Conservation (phyloP, 2,888 invertebrate species). For the Vesta saturnalis region DNA sequence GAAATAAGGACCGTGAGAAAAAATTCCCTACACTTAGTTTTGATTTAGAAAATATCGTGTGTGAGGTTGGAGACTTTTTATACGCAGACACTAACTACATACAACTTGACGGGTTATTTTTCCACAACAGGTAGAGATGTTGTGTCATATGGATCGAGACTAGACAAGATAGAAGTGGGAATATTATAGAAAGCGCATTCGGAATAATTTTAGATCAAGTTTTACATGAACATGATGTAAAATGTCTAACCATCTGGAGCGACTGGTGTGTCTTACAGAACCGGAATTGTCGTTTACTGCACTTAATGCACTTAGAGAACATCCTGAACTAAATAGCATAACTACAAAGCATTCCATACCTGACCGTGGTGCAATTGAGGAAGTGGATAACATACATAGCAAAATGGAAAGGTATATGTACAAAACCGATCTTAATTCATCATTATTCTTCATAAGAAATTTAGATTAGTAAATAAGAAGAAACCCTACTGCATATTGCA, state of each 20-base stretch:
- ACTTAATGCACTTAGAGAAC: conserved; percentile 25
- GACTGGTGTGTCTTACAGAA: conserved; percentile 41
- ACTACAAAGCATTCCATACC: conserved; percentile 45
- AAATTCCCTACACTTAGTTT: conserved; percentile 10
- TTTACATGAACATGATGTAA: conserved; percentile 36
- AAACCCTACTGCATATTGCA: no score
- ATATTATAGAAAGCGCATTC: conserved; percentile 44
- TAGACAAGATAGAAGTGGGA: conserved; percentile 35
- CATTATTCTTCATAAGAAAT: neutral
- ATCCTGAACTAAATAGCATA: conserved; percentile 34
- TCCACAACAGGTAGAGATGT: conserved; percentile 15
- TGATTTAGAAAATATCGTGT: conserved; percentile 44
- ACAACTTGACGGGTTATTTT: conserved; percentile 47
- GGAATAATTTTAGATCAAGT: conserved; percentile 43
- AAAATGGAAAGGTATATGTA: conserved; percentile 23
- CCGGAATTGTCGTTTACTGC: conserved; percentile 35
- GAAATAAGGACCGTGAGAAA: neutral
- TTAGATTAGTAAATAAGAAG: conserved; percentile 4
- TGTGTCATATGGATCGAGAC: conserved; percentile 34
- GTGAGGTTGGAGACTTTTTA: conserved; percentile 43
- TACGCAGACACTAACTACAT: conserved; percentile 42
- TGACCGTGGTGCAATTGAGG: conserved; percentile 43
- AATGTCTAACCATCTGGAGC: conserved; percentile 17
- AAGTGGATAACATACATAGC: conserved; percentile 40
- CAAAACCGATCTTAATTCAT: conserved; percentile 8